Evolutionary conservation across 1,140 invertebrate species (phyloP).

Genomic region (Episyrphus balteatus): DNA sequence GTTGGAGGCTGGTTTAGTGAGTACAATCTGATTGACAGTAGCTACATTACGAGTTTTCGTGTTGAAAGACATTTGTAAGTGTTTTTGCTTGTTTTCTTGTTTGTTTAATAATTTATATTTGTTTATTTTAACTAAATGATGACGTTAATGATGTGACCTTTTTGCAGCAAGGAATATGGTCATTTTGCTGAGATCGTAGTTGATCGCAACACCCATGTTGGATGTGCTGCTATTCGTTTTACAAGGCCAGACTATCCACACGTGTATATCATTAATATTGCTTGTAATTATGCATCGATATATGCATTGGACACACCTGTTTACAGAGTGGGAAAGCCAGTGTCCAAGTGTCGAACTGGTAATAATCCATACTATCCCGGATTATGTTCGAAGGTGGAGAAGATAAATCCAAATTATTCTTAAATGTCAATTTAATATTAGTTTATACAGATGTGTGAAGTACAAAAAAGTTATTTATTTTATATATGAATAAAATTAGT

Average conservation of each 20-base stretch:
- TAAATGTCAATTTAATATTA: background rate
- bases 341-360: constrained; percentile 22
- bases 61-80: constrained; percentile 32
- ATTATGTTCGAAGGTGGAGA: constrained; percentile 24
- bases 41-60: constrained; percentile 21
- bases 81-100: constrained; percentile 1
- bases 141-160: background rate
- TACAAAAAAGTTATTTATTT: too few species aligned
- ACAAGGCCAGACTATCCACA: constrained; percentile 27
- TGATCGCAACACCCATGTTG: constrained; percentile 24
- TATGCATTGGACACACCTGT: constrained; percentile 25
- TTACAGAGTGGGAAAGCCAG: constrained; percentile 18
- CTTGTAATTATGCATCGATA: constrained; percentile 31
- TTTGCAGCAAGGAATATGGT: constrained; percentile 29
- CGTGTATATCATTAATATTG: constrained; percentile 29
- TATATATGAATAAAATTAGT: too few species aligned
- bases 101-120: background rate
- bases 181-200: constrained; percentile 34
- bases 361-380: constrained; percentile 29
- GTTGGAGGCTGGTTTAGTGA: constrained; percentile 29
- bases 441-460: too few species aligned
- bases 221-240: constrained; percentile 28
- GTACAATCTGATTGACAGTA: constrained; percentile 24
- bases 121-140: background rate
- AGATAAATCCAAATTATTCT: constrained; percentile 28